A percentile compares a stretch with the other conserved stretches of the same genome.
Evolutionary conservation across 2,888 invertebrate species (phyloP).

Genomic region (Anagyrus pseudococci): DNA sequence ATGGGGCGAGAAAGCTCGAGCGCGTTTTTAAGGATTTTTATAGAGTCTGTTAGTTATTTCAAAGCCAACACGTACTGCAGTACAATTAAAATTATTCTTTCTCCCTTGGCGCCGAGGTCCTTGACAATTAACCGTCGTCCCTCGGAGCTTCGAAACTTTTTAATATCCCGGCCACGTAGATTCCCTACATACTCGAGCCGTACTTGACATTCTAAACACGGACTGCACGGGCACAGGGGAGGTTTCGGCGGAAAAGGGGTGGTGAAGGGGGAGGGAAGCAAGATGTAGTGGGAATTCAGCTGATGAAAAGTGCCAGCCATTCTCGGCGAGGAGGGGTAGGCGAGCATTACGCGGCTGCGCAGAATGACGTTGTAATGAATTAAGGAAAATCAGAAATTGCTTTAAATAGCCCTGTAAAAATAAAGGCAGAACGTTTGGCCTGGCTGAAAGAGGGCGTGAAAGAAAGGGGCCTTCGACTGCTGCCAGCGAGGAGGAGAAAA

Average conservation of each 20-base stretch:
- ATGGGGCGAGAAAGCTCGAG: too few relatives aligned
- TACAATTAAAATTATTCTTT: background rate
- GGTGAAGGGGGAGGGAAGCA: slow-evolving; percentile 2
- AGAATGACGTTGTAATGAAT: slow-evolving; percentile 58
- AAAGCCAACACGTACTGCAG: background rate
- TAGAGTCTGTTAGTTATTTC: background rate
- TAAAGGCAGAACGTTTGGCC: slow-evolving; percentile 49
- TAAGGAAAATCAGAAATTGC: slow-evolving; percentile 61
- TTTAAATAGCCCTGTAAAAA: slow-evolving; percentile 59
- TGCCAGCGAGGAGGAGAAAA: background rate
- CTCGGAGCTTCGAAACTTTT: slow-evolving; percentile 30
- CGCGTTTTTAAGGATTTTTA: too few relatives aligned
- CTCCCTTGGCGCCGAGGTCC: background rate
- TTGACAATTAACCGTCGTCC: background rate
- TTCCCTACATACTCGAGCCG: background rate
- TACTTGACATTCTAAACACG: slow-evolving; percentile 38
- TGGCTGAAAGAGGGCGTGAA: background rate
- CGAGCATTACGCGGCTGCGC: slow-evolving; percentile 55
- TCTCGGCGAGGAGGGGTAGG: slow-evolving; percentile 33
- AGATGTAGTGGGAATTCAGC: slow-evolving; percentile 29
- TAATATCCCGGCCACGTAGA: slow-evolving; percentile 27
- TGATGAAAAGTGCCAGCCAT: slow-evolving; percentile 44
- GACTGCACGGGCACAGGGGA: too few relatives aligned
- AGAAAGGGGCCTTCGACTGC: slow-evolving; percentile 1
- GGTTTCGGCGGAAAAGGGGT: too few relatives aligned